phyloP scores from a whole-genome alignment of 2,113 vertebrate species.

The Hemiprocne comata region DNA sequence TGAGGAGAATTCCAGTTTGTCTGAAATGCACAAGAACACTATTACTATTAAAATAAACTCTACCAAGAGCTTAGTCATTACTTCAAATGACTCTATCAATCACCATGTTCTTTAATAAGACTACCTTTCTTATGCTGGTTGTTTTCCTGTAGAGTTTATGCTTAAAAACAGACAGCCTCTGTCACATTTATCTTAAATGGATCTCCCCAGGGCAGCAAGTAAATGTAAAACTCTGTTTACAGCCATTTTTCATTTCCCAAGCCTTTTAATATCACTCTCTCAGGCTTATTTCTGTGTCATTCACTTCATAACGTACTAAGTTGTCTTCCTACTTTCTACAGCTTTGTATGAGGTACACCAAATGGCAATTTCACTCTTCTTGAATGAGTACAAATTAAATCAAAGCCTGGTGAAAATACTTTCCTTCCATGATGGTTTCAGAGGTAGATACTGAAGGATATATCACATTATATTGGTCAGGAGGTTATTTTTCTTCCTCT shows the following conservation, averaged over 20 bases:
- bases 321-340: slow-evolving; percentile 26
- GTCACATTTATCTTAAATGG: slow-evolving; percentile 65
- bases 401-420: background rate
- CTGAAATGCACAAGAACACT: slow-evolving; percentile 3
- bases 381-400: slow-evolving; percentile 20
- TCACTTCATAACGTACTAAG: slow-evolving; percentile 32
- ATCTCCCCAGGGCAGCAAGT: slow-evolving; percentile 53
- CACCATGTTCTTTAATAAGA: slow-evolving; percentile 60
- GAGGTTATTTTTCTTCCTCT: slow-evolving; percentile 4
- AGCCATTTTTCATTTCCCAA: slow-evolving; percentile 54
- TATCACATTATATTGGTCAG: background rate
- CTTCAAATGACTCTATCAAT: slow-evolving; percentile 65
- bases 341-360: background rate
- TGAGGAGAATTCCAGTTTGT: background rate
- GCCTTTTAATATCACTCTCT: slow-evolving; percentile 47
- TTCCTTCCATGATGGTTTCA: background rate
- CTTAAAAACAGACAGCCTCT: slow-evolving; percentile 62
- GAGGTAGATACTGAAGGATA: slow-evolving; percentile 7
- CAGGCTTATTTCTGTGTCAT: slow-evolving; percentile 42
- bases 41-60: slow-evolving; percentile 54
- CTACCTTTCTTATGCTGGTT: slow-evolving; percentile 45
- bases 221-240: slow-evolving; percentile 60
- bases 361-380: background rate
- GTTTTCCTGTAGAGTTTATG: slow-evolving; percentile 57
- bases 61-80: slow-evolving; percentile 49